Evolutionary conservation across 2,113 vertebrate species (phyloP).

Genomic region (Dissostichus mawsoni): DNA sequence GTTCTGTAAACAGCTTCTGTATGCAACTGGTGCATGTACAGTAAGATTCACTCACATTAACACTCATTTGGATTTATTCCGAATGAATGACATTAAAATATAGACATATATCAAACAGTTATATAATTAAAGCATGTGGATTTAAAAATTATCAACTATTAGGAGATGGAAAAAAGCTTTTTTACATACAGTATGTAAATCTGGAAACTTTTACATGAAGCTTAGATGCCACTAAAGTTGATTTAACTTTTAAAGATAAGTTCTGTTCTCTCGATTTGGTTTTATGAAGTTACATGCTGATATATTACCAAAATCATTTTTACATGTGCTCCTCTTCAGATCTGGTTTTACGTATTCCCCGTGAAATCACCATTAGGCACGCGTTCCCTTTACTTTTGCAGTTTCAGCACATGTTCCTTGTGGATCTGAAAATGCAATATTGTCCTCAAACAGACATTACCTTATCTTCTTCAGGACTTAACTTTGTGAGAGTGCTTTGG

Average conservation of each 20-base stretch:
- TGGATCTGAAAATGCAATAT: conserved; percentile 29
- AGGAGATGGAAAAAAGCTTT: conserved; percentile 22
- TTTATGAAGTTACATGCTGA: conserved; percentile 6
- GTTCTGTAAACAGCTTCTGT: conserved; percentile 41
- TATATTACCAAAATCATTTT: background rate
- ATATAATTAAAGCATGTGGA: conserved; percentile 9
- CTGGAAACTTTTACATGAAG: conserved; percentile 10
- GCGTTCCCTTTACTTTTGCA: background rate
- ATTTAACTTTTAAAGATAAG: background rate
- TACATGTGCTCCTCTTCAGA: conserved; percentile 7
- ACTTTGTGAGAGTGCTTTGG: conserved; percentile 51
- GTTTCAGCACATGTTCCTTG: conserved; percentile 25
- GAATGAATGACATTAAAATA: conserved; percentile 15
- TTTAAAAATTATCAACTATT: conserved; percentile 39
- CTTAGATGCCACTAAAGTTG: background rate
- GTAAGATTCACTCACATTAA: background rate
- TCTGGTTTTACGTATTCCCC: conserved; percentile 20
- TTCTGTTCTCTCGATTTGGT: conserved; percentile 6
- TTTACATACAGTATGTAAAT: background rate
- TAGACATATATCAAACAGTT: no score
- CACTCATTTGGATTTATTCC: background rate
- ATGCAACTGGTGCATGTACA: background rate
- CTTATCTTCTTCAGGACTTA: conserved; percentile 50
- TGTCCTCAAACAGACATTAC: conserved; percentile 20
- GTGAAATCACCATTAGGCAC: conserved; percentile 16